phyloP scores from a whole-genome alignment of 2,888 invertebrate species.

The Pomacea canaliculata region DNA sequence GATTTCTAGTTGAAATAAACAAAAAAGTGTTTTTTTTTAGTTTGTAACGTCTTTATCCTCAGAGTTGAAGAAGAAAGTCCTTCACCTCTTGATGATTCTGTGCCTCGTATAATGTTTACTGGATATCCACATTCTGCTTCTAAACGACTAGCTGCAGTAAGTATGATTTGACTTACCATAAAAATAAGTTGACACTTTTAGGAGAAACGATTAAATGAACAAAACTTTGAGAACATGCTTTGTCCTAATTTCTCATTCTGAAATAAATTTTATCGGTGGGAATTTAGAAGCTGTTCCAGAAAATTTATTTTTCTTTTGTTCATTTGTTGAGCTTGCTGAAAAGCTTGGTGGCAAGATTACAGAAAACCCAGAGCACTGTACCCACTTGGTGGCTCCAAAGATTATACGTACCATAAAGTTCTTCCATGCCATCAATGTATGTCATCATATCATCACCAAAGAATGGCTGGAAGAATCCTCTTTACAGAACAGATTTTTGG shows the following conservation, averaged over 20 bases:
- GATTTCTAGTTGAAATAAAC: no score
- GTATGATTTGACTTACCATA: background rate
- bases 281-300: no score
- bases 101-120: constrained; percentile 23
- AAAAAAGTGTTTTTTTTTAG: no score
- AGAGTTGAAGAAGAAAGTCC: constrained; percentile 23
- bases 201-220: no score
- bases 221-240: no score
- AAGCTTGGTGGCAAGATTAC: constrained; percentile 87
- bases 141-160: constrained; percentile 23
- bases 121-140: constrained; percentile 22
- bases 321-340: constrained; percentile 73
- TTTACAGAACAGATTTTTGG: constrained; percentile 82
- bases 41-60: background rate
- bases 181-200: no score
- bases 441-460: constrained; percentile 83
- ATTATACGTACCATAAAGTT: constrained; percentile 87
- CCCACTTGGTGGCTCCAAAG: constrained; percentile 84
- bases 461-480: constrained; percentile 90
- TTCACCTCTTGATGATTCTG: background rate
- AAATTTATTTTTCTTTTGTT: no score
- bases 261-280: no score
- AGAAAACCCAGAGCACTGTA: constrained; percentile 82
- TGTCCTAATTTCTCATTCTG: no score
- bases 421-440: constrained; percentile 85